phyloP scores from a whole-genome alignment of 2,113 vertebrate species.

The Tychaedon coryphoeus region DNA sequence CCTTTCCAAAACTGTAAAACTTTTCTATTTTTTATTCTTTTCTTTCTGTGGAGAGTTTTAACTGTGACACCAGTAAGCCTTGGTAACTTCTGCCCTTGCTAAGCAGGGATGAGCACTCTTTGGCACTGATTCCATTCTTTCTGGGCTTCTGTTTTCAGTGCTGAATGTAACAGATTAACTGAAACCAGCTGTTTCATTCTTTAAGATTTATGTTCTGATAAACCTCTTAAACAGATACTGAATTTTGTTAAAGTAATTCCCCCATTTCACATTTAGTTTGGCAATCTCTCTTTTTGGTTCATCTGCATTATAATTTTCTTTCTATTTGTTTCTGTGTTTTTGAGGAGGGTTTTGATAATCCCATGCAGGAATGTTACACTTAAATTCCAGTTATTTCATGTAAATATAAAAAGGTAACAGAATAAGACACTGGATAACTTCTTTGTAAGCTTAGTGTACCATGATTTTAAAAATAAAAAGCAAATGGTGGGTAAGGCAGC shows the following conservation, averaged over 20 bases:
- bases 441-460: background rate
- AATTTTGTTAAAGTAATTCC: background rate
- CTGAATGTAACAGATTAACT: background rate
- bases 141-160: background rate
- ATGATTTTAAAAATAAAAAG: background rate
- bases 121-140: background rate
- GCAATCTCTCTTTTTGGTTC: background rate
- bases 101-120: background rate
- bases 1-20: background rate
- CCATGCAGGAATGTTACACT: background rate
- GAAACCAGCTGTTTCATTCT: background rate
- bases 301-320: background rate
- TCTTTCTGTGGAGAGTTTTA: background rate
- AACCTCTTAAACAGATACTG: background rate
- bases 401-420: background rate
- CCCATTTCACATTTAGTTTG: background rate
- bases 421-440: background rate
- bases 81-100: background rate
- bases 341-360: background rate
- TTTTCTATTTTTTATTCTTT: background rate
- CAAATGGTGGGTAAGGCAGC: background rate
- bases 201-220: constrained; percentile 5
- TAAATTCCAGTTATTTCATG: background rate
- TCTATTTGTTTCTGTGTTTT: background rate
- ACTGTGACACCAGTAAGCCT: background rate